These are phyloP conservation scores for Scaptomyza reducta DNA, from an alignment of 2,888 invertebrate species.

Conservation along the genomic window DNA sequence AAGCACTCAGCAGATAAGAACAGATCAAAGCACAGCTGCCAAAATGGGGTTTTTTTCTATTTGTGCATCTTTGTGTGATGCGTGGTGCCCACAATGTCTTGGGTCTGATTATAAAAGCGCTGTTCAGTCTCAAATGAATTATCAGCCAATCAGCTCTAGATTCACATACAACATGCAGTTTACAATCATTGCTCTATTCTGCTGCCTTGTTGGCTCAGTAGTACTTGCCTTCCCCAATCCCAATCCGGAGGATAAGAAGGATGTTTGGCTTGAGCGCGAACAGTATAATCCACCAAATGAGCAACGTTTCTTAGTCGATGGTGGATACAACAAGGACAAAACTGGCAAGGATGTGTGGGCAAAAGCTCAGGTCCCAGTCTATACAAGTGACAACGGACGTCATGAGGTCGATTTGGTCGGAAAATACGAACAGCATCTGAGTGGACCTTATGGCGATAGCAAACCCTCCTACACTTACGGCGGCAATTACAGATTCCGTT, in stretches of 20 bases:
- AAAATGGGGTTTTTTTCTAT: slow-evolving; percentile 9
- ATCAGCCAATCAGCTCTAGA: slow-evolving; percentile 34
- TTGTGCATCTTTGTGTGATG: not conserved
- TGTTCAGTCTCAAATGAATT: not conserved
- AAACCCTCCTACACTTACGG: slow-evolving; percentile 59
- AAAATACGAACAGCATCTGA: slow-evolving; percentile 74
- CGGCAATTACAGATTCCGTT: slow-evolving; percentile 50
- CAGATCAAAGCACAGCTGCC: not conserved
- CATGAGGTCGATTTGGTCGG: slow-evolving; percentile 73
- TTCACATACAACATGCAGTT: slow-evolving; percentile 37
- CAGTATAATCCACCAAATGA: slow-evolving; percentile 25
- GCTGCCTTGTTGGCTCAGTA: slow-evolving; percentile 32
- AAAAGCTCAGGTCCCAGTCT: slow-evolving; percentile 64
- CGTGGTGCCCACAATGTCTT: not conserved
- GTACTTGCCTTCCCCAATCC: slow-evolving; percentile 36
- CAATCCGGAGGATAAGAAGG: slow-evolving; percentile 4
- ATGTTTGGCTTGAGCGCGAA: slow-evolving; percentile 8
- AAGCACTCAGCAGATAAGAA: slow-evolving; percentile 36
- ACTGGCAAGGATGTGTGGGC: slow-evolving; percentile 61
- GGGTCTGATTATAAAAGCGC: slow-evolving; percentile 39
- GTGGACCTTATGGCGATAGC: slow-evolving; percentile 79
- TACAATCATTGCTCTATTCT: slow-evolving; percentile 29
- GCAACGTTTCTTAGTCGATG: slow-evolving; percentile 33
- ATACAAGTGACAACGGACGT: slow-evolving; percentile 73
- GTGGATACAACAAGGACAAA: slow-evolving; percentile 51